These are phyloP conservation scores for Dolomedes plantarius DNA, from an alignment of 2,888 invertebrate genomes.

Conservation along the genomic window DNA sequence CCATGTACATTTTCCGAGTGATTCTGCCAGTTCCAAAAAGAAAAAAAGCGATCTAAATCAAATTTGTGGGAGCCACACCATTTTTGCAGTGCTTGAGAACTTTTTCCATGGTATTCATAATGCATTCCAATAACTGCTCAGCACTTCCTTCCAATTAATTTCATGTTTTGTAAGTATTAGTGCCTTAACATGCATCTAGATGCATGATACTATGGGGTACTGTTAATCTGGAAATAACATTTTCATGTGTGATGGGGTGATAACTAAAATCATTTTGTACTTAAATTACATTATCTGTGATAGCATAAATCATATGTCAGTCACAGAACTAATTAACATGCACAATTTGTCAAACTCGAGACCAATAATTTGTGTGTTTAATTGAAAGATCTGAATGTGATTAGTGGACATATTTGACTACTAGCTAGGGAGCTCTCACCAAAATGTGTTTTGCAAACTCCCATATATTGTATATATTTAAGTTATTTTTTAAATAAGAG, in stretches of 20 bases:
- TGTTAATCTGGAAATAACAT: constrained; percentile 45
- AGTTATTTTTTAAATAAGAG: constrained; percentile 34
- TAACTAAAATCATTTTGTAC: constrained; percentile 69
- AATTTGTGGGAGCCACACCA: neutral
- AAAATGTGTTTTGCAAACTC: constrained; percentile 42
- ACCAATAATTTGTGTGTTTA: constrained; percentile 64
- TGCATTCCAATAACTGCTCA: constrained; percentile 59
- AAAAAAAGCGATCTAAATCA: too few relatives aligned
- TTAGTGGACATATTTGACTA: constrained; percentile 48
- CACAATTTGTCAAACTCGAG: constrained; percentile 64
- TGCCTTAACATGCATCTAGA: constrained; percentile 66
- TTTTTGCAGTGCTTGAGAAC: constrained; percentile 6
- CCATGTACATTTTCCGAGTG: too few relatives aligned
- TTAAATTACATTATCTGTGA: constrained; percentile 71
- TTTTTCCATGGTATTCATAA: constrained; percentile 23
- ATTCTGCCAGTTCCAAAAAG: too few relatives aligned
- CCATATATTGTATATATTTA: constrained; percentile 63
- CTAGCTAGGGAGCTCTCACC: constrained; percentile 53
- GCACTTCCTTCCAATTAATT: constrained; percentile 32
- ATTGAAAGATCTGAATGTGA: constrained; percentile 61
- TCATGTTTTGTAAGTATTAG: constrained; percentile 53
- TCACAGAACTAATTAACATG: constrained; percentile 63
- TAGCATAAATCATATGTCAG: constrained; percentile 64
- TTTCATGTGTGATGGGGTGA: constrained; percentile 69
- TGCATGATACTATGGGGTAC: constrained; percentile 59